Conservation (phyloP, 2,888 invertebrate genomes). For the Orchesellides sinensis region DNA sequence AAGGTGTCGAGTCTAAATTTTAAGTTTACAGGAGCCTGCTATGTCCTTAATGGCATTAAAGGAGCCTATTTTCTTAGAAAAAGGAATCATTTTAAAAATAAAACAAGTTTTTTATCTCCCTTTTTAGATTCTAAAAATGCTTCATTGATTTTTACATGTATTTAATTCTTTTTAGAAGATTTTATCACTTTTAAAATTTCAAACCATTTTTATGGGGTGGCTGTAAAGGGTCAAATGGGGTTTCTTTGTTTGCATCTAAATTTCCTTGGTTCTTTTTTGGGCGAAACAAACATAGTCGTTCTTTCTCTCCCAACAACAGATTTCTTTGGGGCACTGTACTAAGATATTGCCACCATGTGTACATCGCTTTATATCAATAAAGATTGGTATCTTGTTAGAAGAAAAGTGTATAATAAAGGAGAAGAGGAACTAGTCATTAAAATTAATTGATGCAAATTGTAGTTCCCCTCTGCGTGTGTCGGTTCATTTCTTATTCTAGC, state of each 20-base stretch:
- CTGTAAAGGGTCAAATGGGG: constrained; percentile 43
- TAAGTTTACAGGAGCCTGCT: background rate
- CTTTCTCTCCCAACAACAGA: too few species aligned
- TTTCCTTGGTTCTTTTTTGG: constrained; percentile 35
- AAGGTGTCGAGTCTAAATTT: constrained; percentile 40
- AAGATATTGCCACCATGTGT: too few species aligned
- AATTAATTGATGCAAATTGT: constrained; percentile 63
- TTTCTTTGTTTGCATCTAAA: constrained; percentile 12
- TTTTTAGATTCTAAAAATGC: background rate
- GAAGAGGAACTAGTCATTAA: constrained; percentile 59
- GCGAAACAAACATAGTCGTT: too few species aligned
- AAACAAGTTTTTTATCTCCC: constrained; percentile 35
- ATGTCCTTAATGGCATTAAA: constrained; percentile 36
- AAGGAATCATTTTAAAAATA: constrained; percentile 36
- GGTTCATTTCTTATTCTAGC: too few species aligned
- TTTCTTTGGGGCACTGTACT: too few species aligned
- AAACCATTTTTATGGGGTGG: background rate
- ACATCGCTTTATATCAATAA: too few species aligned
- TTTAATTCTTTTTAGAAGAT: constrained; percentile 14
- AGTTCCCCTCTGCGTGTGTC: constrained; percentile 45
- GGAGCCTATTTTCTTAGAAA: constrained; percentile 52
- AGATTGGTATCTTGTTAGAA: constrained; percentile 58
- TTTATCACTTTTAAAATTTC: constrained; percentile 37
- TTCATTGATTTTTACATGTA: constrained; percentile 48
- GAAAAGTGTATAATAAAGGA: constrained; percentile 56